These are phyloP conservation scores for Leptinotarsa undecemlineata DNA, from an alignment of 1,140 invertebrate genomes.

Conservation along the genomic window DNA sequence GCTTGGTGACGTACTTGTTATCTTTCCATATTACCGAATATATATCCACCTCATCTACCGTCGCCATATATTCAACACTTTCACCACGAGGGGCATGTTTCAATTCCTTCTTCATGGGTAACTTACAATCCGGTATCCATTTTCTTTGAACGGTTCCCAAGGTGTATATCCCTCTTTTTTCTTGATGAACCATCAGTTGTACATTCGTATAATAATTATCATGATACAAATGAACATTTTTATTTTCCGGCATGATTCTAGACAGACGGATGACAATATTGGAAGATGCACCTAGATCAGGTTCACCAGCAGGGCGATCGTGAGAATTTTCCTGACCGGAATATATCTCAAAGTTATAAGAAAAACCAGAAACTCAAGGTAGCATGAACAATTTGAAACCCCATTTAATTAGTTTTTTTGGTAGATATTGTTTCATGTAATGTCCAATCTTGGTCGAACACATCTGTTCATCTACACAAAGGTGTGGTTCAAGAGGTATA, in stretches of 20 bases:
- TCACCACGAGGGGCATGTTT: constrained; percentile 13
- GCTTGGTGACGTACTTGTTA: neutral
- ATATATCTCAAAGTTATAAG: constrained; percentile 1
- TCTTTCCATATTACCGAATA: constrained; percentile 22
- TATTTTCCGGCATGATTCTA: neutral
- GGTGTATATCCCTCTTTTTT: neutral
- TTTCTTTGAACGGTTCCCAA: neutral
- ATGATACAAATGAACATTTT: neutral
- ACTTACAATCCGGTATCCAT: neutral
- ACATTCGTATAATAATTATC: neutral
- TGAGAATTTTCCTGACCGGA: neutral
- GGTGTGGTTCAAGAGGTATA: neutral
- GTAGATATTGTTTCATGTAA: neutral
- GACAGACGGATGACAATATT: neutral
- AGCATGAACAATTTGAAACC: constrained; percentile 13
- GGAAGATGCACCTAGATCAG: neutral
- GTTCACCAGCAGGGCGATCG: neutral
- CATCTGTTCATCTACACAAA: neutral
- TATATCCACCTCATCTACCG: constrained; percentile 1
- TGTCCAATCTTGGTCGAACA: neutral
- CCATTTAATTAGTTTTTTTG: neutral
- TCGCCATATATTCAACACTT: constrained; percentile 17
- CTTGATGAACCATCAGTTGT: neutral
- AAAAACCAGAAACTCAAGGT: neutral
- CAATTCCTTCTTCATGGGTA: neutral